Conservation (phyloP, 2,113 vertebrate species). For the Gracilinanus agilis region DNA sequence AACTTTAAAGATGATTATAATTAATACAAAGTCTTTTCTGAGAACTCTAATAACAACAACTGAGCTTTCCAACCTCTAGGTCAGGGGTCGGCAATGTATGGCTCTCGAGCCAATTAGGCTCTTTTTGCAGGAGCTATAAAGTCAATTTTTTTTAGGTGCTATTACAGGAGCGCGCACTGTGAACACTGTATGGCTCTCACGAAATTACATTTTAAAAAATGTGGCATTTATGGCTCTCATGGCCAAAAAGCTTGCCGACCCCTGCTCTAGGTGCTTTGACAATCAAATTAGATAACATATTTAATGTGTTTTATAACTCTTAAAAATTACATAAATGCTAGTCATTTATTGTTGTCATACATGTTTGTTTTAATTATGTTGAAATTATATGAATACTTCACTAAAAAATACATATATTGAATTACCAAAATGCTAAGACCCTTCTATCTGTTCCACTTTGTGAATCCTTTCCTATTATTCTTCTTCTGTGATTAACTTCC, state of each 20-base stretch:
- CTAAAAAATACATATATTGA: slow-evolving; percentile 26
- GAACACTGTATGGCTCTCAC: too few relatives aligned
- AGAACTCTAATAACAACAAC: background rate
- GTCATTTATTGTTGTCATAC: background rate
- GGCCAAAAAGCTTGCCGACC: too few relatives aligned
- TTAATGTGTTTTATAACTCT: background rate
- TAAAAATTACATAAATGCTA: background rate
- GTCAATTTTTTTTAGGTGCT: too few relatives aligned
- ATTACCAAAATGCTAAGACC: slow-evolving; percentile 54
- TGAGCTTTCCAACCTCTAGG: background rate
- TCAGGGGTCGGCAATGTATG: too few relatives aligned
- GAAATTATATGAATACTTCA: slow-evolving; percentile 9
- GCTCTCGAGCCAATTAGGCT: too few relatives aligned
- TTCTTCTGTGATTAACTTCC: slow-evolving; percentile 54
- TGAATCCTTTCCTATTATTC: slow-evolving; percentile 66
- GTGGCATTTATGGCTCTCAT: too few relatives aligned
- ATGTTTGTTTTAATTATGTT: background rate
- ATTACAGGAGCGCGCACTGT: too few relatives aligned
- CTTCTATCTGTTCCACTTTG: slow-evolving; percentile 47
- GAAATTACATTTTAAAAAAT: too few relatives aligned
- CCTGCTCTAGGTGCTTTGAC: too few relatives aligned
- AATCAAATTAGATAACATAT: background rate
- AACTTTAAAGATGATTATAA: background rate
- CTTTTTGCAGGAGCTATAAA: too few relatives aligned
- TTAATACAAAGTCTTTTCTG: too few relatives aligned